phyloP scores from a whole-genome alignment of 2,888 invertebrate genomes.

The Luffia ferchaultella region DNA sequence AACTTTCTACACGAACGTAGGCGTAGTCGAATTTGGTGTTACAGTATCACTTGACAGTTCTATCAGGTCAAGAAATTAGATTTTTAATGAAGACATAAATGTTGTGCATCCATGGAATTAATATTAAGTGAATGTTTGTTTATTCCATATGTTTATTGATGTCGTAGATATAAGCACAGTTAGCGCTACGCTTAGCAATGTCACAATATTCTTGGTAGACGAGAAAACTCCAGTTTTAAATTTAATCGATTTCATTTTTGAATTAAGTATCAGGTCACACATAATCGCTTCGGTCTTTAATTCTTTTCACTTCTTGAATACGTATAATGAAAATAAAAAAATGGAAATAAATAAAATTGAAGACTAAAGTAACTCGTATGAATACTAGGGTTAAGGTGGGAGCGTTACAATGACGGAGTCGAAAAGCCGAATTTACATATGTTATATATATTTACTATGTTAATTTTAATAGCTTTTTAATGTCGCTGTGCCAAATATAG shows the following conservation, averaged over 20 bases:
- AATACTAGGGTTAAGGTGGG: background rate
- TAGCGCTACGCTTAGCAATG: too few relatives aligned
- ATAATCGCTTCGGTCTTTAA: background rate
- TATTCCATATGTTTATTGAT: slow-evolving; percentile 24
- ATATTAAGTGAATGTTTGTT: slow-evolving; percentile 10
- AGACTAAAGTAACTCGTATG: background rate
- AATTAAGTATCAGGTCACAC: too few relatives aligned
- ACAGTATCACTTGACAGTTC: too few relatives aligned
- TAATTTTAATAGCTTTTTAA: slow-evolving; percentile 14
- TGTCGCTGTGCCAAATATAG: slow-evolving; percentile 26
- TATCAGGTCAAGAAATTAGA: background rate
- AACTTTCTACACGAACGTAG: too few relatives aligned
- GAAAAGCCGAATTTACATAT: slow-evolving; percentile 5
- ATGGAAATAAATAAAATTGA: background rate
- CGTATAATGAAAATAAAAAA: background rate
- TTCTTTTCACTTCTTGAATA: background rate
- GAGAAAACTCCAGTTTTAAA: too few relatives aligned
- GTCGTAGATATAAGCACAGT: slow-evolving; percentile 30
- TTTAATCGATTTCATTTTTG: too few relatives aligned
- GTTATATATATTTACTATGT: background rate
- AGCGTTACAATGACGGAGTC: background rate
- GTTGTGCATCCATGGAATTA: slow-evolving; percentile 9
- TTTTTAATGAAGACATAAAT: slow-evolving; percentile 1
- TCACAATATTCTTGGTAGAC: too few relatives aligned
- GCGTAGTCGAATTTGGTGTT: too few relatives aligned